Conservation (phyloP, 2,888 invertebrate genomes). For the Cybosia mesomella region DNA sequence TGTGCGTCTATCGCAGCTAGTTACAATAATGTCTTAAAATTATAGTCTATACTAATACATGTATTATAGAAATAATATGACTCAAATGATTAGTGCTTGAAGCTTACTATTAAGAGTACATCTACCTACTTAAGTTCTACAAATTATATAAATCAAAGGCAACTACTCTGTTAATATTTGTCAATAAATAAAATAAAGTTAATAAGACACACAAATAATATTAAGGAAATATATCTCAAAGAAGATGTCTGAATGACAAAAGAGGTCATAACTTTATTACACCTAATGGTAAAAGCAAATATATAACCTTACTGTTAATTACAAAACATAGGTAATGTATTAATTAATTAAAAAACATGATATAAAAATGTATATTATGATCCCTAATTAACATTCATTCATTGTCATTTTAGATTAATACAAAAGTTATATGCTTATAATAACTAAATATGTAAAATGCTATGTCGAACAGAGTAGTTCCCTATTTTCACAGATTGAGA, state of each 20-base stretch:
- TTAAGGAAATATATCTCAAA: conserved; percentile 1
- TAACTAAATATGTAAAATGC: conserved; percentile 32
- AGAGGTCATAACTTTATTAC: background rate
- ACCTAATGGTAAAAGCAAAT: background rate
- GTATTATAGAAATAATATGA: conserved; percentile 60
- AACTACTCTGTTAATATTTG: conserved; percentile 50
- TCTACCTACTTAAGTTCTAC: conserved; percentile 50
- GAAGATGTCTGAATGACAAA: background rate
- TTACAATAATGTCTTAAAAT: conserved; percentile 67
- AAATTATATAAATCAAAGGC: conserved; percentile 53
- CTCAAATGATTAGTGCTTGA: conserved; percentile 67
- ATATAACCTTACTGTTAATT: conserved; percentile 15
- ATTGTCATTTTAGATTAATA: conserved; percentile 45
- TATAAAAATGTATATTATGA: conserved; percentile 30
- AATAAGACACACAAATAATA: conserved; percentile 10
- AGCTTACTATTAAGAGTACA: conserved; percentile 57
- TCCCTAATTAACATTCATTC: conserved; percentile 40
- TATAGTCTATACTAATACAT: conserved; percentile 68
- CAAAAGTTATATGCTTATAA: conserved; percentile 37
- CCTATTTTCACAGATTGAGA: conserved; percentile 46
- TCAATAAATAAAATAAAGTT: background rate
- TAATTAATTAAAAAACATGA: too few relatives aligned
- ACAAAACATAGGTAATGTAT: conserved; percentile 20
- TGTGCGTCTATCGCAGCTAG: conserved; percentile 68
- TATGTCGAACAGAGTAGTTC: conserved; percentile 54